Conservation (phyloP, 2,113 vertebrate species). For the Heterochromis multidens region DNA sequence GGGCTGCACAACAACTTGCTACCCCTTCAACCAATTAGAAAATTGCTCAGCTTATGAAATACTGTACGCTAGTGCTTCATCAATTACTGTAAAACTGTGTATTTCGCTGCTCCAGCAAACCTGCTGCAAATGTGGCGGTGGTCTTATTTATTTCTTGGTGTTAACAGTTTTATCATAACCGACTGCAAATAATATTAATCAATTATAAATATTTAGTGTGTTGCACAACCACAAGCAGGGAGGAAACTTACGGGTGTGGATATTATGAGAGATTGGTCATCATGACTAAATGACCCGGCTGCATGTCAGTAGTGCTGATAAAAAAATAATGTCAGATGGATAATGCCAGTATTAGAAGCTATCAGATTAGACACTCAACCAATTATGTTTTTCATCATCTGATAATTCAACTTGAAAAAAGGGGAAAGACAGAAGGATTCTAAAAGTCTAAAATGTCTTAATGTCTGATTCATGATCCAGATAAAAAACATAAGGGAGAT, state of each 20-base stretch:
- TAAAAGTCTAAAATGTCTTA: neutral
- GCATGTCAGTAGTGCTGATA: conserved; percentile 24
- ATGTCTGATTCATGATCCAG: neutral
- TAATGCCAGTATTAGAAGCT: conserved; percentile 7
- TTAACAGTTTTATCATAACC: conserved; percentile 46
- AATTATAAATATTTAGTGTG: conserved; percentile 49
- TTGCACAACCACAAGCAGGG: neutral
- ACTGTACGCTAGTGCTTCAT: conserved; percentile 57
- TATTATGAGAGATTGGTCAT: neutral
- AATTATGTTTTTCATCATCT: neutral
- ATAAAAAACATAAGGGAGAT: neutral
- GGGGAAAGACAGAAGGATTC: neutral
- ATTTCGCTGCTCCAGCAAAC: conserved; percentile 68
- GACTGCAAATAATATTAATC: conserved; percentile 58
- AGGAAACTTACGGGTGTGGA: neutral
- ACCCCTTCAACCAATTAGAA: conserved; percentile 68
- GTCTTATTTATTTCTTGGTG: conserved; percentile 55
- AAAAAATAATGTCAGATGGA: neutral
- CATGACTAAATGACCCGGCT: neutral
- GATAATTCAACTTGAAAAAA: neutral
- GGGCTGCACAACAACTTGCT: conserved; percentile 31
- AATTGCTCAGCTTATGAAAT: conserved; percentile 73
- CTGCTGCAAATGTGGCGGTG: conserved; percentile 9
- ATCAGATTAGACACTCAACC: neutral
- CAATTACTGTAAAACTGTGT: conserved; percentile 66